A percentile compares a stretch with the other conserved stretches of the same genome.
Evolutionary conservation across 1,140 invertebrate species (phyloP).

Genomic region (Phymorhynchus buccinoides): DNA sequence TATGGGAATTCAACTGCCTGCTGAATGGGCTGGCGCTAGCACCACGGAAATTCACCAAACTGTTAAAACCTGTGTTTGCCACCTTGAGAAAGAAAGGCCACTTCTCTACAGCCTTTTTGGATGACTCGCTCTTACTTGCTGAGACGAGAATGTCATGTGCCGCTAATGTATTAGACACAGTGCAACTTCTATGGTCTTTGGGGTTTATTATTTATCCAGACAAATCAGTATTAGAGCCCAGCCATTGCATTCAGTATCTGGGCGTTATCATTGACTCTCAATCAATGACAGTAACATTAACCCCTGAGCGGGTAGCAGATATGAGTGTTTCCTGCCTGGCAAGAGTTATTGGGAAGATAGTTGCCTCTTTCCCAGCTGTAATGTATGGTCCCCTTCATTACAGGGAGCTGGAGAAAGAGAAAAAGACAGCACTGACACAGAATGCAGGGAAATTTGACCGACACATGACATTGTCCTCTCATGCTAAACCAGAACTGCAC

Average conservation of each 20-base stretch:
- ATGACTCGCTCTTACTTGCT: slow-evolving; percentile 28
- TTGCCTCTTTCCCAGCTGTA: slow-evolving; percentile 23
- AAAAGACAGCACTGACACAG: neutral
- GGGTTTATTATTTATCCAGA: slow-evolving; percentile 26
- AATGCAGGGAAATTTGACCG: neutral
- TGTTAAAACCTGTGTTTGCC: slow-evolving; percentile 42
- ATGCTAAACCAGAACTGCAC: neutral
- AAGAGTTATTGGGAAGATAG: slow-evolving; percentile 28
- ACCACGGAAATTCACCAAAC: slow-evolving; percentile 38
- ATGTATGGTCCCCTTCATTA: slow-evolving; percentile 8
- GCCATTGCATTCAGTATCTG: too few relatives aligned
- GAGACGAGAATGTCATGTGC: neutral
- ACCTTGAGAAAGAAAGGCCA: slow-evolving; percentile 27
- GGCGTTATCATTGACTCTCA: slow-evolving; percentile 37
- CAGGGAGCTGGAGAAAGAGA: neutral
- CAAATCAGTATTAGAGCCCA: slow-evolving; percentile 38
- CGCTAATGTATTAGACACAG: slow-evolving; percentile 17
- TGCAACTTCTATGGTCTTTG: neutral
- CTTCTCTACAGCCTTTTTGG: too few relatives aligned
- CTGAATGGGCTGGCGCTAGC: slow-evolving; percentile 42
- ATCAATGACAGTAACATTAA: slow-evolving; percentile 20
- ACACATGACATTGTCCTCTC: neutral
- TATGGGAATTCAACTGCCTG: slow-evolving; percentile 42
- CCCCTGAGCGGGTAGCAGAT: neutral
- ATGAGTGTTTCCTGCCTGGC: neutral